These are phyloP conservation scores for Caenorhabditis afra DNA, from an alignment of 2,888 invertebrate genomes.

Conservation along the genomic window DNA sequence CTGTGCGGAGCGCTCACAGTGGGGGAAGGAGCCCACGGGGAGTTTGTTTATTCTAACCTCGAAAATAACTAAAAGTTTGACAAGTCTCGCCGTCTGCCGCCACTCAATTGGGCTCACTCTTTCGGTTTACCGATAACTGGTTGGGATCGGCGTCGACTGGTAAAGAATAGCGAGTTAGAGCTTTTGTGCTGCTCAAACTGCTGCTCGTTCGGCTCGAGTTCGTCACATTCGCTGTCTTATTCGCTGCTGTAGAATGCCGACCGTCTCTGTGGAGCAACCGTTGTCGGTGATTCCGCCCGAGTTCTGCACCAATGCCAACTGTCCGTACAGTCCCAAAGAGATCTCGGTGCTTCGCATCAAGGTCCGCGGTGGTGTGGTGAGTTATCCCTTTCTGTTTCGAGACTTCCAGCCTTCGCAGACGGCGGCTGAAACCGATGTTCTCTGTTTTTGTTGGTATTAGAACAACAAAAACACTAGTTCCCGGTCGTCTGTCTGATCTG, in stretches of 20 bases:
- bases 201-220: slow-evolving; percentile 18
- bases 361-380: slow-evolving; percentile 57
- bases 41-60: slow-evolving; percentile 48
- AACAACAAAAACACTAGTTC: no score
- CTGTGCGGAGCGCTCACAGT: no score
- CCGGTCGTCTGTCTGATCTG: no score
- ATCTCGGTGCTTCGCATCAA: slow-evolving; percentile 62
- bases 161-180: slow-evolving; percentile 25
- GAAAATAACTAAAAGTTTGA: slow-evolving; percentile 56
- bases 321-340: slow-evolving; percentile 60
- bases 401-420: not conserved
- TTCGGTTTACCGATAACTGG: slow-evolving; percentile 33
- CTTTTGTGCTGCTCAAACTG: slow-evolving; percentile 14
- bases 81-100: slow-evolving; percentile 27
- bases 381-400: slow-evolving; percentile 8
- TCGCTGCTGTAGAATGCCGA: slow-evolving; percentile 9
- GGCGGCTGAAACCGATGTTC: not conserved
- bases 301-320: slow-evolving; percentile 51
- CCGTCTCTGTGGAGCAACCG: slow-evolving; percentile 39
- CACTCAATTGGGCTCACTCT: not conserved
- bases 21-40: no score
- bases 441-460: not conserved
- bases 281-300: slow-evolving; percentile 49
- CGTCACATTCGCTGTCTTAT: not conserved
- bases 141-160: slow-evolving; percentile 2